Evolutionary conservation across 2,113 vertebrate genomes (phyloP).

Genomic region (Notiomystis cincta): DNA sequence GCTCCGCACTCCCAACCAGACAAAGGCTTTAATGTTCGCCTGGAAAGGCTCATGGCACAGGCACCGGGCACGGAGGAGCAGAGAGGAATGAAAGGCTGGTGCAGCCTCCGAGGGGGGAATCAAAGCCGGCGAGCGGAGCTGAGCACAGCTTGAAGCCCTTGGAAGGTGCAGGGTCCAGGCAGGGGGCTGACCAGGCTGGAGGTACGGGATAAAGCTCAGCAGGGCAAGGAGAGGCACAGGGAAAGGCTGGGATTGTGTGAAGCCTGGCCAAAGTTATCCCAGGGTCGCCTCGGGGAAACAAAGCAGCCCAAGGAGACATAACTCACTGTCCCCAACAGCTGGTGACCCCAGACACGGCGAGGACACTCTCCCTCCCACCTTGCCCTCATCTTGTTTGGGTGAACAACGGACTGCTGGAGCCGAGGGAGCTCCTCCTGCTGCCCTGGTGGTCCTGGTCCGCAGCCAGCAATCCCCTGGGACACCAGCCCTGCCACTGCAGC

Average conservation of each 20-base stretch:
- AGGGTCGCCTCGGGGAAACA: not conserved
- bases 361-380: not conserved
- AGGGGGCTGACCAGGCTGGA: not conserved
- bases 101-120: not conserved
- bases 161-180: not conserved
- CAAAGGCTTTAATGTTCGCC: slow-evolving; percentile 49
- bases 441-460: not conserved
- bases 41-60: slow-evolving; percentile 13
- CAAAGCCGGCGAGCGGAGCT: not conserved
- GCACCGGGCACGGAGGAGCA: not conserved
- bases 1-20: slow-evolving; percentile 19
- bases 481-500: not conserved
- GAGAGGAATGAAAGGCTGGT: not conserved
- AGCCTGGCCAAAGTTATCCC: not conserved
- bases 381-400: not conserved
- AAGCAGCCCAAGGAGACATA: not conserved
- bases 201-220: not conserved
- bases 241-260: not conserved
- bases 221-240: not conserved
- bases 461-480: not conserved
- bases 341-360: not conserved
- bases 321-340: not conserved
- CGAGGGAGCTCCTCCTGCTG: not conserved
- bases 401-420: not conserved
- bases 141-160: not conserved